Conservation (phyloP, 2,797 vertebrate genomes). For the Limnodromus scolopaceus region DNA sequence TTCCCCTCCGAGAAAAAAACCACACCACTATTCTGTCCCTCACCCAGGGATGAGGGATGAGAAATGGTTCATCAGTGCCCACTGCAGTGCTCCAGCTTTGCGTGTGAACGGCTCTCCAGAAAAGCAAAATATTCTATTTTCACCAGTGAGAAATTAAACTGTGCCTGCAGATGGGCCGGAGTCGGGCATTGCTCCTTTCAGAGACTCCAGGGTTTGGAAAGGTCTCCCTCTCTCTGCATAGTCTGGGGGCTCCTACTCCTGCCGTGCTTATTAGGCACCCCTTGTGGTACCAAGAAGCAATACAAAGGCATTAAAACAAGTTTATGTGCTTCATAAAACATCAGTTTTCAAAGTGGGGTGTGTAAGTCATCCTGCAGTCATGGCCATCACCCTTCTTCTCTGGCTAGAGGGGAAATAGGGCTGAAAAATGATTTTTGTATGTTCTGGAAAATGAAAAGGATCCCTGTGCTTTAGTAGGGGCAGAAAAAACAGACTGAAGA, state of each 20-base stretch:
- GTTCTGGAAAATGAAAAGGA: not conserved
- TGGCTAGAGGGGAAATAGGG: not conserved
- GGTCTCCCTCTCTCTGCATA: not conserved
- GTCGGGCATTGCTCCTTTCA: not conserved
- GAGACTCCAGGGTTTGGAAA: not conserved
- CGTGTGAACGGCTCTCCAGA: not conserved
- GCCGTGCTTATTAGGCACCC: not conserved
- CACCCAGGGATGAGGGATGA: not conserved
- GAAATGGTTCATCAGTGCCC: not conserved
- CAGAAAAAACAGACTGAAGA: not conserved
- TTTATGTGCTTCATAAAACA: not conserved
- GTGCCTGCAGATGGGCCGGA: not conserved
- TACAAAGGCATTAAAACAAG: not conserved
- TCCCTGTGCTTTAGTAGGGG: not conserved
- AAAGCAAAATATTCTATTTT: not conserved
- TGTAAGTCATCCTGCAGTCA: not conserved
- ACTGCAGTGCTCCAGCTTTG: not conserved
- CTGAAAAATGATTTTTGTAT: rapidly evolving
- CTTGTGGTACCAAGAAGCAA: not conserved
- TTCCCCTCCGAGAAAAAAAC: not conserved
- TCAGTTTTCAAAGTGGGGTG: not conserved
- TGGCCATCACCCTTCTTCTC: not conserved
- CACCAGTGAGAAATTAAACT: not conserved
- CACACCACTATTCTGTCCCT: not conserved
- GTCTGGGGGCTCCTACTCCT: not conserved